These are phyloP conservation scores for Urosaurus nigricauda DNA, from an alignment of 2,797 vertebrate genomes.

Conservation along the genomic window DNA sequence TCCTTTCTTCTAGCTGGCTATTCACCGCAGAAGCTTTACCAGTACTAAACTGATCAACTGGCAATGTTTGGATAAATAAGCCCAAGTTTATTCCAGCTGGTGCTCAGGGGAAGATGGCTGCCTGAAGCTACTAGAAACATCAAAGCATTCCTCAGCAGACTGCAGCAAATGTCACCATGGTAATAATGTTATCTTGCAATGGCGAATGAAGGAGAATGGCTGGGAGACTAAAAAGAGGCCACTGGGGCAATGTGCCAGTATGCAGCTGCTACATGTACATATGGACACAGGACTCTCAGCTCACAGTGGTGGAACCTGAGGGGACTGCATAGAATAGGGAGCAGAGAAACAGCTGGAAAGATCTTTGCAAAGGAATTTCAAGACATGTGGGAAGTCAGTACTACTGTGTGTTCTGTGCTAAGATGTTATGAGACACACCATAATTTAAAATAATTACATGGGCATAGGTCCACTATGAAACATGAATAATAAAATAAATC, in stretches of 20 bases:
- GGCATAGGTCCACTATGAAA: neutral
- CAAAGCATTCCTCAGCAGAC: neutral
- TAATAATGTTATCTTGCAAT: neutral
- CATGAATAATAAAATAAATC: neutral
- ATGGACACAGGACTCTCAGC: neutral
- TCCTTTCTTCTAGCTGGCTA: neutral
- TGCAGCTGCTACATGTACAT: neutral
- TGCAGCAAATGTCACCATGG: neutral
- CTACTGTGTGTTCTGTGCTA: neutral
- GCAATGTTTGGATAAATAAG: neutral
- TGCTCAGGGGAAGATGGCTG: neutral
- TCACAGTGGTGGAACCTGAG: neutral
- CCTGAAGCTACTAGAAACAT: slow-evolving; percentile 4
- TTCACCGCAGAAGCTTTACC: neutral
- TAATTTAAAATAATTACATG: neutral
- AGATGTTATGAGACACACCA: neutral
- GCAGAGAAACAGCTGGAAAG: neutral
- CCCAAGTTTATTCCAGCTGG: neutral
- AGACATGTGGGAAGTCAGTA: neutral
- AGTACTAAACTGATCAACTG: neutral
- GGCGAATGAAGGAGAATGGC: neutral
- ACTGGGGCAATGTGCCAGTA: neutral
- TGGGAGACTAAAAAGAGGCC: neutral
- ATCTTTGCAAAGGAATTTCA: neutral
- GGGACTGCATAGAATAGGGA: neutral